A percentile compares a stretch with the other conserved stretches of the same genome.
These are phyloP conservation scores for Andrena cerasifolii DNA, from an alignment of 1,140 invertebrate species.

Conservation along the genomic window DNA sequence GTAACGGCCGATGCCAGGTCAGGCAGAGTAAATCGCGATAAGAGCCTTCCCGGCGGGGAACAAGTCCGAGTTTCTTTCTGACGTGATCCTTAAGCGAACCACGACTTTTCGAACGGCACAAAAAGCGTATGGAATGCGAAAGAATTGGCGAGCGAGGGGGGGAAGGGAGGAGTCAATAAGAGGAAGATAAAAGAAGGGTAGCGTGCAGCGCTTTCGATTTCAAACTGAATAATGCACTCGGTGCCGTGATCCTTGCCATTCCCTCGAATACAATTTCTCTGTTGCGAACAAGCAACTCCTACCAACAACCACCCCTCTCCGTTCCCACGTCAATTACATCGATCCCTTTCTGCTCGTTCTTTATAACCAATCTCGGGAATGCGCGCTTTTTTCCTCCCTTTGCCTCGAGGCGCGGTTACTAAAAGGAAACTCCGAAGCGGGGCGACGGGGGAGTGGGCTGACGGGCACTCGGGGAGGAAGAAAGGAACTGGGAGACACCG, in stretches of 20 bases:
- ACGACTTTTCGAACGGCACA: not conserved
- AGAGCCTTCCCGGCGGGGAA: not conserved
- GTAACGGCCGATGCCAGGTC: not conserved
- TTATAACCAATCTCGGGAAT: conserved; percentile 63
- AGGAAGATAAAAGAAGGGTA: conserved; percentile 26
- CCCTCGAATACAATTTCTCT: conserved; percentile 45
- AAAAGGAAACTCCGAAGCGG: not conserved
- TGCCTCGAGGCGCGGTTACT: conserved; percentile 17
- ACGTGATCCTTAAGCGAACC: not conserved
- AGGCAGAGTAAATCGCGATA: not conserved
- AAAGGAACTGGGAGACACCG: not conserved
- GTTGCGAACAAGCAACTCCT: conserved; percentile 10
- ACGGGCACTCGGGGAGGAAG: too few species aligned
- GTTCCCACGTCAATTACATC: conserved; percentile 59
- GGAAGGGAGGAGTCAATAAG: not conserved
- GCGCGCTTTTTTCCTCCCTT: conserved; percentile 33
- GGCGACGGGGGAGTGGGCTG: not conserved
- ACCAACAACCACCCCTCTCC: not conserved
- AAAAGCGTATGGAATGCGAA: conserved; percentile 8
- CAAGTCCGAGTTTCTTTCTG: not conserved
- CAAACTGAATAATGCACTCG: conserved; percentile 57
- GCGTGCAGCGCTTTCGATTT: conserved; percentile 44
- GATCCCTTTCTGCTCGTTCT: conserved; percentile 60
- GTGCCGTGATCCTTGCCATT: conserved; percentile 53
- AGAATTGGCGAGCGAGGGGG: too few species aligned